Conservation (phyloP, 2,113 vertebrate species). For the Upupa epops region DNA sequence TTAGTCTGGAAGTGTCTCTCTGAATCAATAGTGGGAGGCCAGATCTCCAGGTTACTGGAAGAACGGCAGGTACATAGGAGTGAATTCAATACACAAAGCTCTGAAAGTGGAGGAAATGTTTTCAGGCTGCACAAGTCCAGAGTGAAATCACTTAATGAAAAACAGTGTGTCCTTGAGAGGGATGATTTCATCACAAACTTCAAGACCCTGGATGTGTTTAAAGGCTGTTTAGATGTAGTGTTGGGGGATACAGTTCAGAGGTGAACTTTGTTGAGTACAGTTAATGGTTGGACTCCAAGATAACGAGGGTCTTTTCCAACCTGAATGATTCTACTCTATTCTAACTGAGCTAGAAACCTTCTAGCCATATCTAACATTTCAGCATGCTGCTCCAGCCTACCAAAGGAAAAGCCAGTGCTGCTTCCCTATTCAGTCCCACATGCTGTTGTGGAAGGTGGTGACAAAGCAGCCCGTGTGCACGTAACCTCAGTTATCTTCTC, state of each 20-base stretch:
- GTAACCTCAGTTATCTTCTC: background rate
- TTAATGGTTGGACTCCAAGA: no score
- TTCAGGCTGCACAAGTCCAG: background rate
- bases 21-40: background rate
- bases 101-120: background rate
- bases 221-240: no score
- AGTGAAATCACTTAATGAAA: background rate
- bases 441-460: background rate
- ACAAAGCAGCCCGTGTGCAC: fast-evolving
- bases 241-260: no score
- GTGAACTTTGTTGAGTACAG: no score
- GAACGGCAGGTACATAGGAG: background rate
- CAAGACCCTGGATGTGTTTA: background rate
- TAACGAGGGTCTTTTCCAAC: no score
- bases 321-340: no score
- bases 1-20: background rate
- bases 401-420: background rate
- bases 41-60: background rate
- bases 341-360: background rate
- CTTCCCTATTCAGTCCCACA: background rate
- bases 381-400: background rate
- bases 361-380: background rate
- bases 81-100: background rate
- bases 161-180: background rate
- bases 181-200: background rate